Evolutionary conservation across 2,888 invertebrate genomes (phyloP).

Genomic region (Drosophila mulleri): DNA sequence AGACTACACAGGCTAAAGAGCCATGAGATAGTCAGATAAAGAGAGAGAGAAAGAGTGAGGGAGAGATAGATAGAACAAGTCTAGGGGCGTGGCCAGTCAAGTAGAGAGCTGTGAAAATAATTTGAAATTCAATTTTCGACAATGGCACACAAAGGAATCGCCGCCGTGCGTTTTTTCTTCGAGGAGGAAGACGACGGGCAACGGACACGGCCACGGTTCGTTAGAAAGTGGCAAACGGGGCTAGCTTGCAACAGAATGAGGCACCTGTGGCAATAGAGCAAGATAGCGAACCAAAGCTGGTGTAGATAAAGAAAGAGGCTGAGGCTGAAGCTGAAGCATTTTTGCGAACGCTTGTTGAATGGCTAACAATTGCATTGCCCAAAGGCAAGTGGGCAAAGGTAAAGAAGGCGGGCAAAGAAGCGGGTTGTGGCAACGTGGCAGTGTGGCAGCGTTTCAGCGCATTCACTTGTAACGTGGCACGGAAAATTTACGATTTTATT

Average conservation of each 20-base stretch:
- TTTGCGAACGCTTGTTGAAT: constrained; percentile 67
- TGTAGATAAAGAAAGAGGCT: constrained; percentile 18
- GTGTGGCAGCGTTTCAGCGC: constrained; percentile 23
- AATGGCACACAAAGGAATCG: constrained; percentile 80
- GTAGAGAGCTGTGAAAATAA: constrained; percentile 77
- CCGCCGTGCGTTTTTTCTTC: constrained; percentile 34
- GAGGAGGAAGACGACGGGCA: constrained; percentile 9
- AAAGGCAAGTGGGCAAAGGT: not conserved
- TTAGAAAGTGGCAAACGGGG: constrained; percentile 57
- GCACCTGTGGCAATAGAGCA: constrained; percentile 56
- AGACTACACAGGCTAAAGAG: constrained; percentile 35
- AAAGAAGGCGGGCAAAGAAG: not conserved
- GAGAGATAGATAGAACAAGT: constrained; percentile 29
- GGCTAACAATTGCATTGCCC: constrained; percentile 65
- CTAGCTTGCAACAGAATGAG: constrained; percentile 21
- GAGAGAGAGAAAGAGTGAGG: not conserved
- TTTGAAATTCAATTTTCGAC: constrained; percentile 81
- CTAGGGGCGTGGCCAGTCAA: constrained; percentile 38
- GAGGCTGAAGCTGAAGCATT: constrained; percentile 24
- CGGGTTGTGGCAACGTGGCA: not conserved
- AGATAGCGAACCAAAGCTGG: constrained; percentile 3
- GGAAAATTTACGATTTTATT: constrained; percentile 78
- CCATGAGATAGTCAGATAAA: constrained; percentile 6
- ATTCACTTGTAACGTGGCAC: constrained; percentile 71
- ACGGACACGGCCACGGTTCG: constrained; percentile 55